phyloP scores from a whole-genome alignment of 2,797 vertebrate species.

The Hafferia zeledoni region DNA sequence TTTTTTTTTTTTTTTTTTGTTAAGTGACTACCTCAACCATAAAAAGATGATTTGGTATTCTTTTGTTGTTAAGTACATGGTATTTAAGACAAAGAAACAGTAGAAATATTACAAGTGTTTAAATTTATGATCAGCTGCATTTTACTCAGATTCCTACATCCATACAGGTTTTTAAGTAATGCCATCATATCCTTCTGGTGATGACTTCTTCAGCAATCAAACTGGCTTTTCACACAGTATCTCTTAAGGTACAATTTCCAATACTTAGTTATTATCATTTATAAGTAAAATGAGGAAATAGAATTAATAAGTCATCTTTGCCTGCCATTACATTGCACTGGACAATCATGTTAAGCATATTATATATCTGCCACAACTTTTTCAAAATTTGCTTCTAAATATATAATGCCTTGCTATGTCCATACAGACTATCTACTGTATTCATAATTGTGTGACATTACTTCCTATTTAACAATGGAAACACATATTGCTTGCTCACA shows the following conservation, averaged over 20 bases:
- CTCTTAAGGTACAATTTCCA: neutral
- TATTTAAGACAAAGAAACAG: neutral
- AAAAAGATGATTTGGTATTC: neutral
- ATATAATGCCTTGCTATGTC: neutral
- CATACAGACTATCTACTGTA: neutral
- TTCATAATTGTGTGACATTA: neutral
- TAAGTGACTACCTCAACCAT: fast-evolving
- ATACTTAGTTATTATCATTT: neutral
- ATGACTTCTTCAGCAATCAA: neutral
- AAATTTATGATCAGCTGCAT: neutral
- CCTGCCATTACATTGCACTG: neutral
- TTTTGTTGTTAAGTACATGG: neutral
- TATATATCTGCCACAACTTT: neutral
- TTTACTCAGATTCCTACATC: neutral
- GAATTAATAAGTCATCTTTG: neutral
- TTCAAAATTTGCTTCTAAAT: neutral
- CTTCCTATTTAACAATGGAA: neutral
- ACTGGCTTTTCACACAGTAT: neutral
- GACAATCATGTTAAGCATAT: neutral
- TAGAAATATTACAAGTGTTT: neutral
- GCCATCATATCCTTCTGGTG: neutral
- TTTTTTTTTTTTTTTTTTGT: neutral
- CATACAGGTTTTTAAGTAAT: neutral
- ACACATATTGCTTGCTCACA: neutral
- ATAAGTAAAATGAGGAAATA: neutral